Base-by-base conservation (phyloP, 2,888 invertebrate genomes). In the Sisyra nigra region DNA sequence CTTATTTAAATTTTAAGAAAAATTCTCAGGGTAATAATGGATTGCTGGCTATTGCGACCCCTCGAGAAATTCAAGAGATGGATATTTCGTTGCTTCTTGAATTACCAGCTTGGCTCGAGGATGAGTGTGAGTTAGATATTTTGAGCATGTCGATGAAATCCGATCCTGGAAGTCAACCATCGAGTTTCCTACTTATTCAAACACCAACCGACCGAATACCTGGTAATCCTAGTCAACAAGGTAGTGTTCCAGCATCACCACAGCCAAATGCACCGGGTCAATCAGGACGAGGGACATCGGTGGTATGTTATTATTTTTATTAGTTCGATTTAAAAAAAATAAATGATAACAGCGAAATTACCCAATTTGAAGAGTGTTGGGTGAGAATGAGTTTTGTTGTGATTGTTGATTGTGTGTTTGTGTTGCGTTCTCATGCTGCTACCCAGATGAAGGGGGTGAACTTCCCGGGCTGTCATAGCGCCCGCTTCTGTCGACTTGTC, bases 121-220 rank as follows among this genome's bases (percentile, higher is more conserved):
- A 97, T 63, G 92, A 96, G 63, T 93, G 92, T 58, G 96, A 97
- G 64, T 81, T 94, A 57, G 97, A 98, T 65, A 82, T 97, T 53
- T 71, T 94, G 52, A 86, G 82, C 57, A 71, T 94, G 52, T 85
- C 83, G 56, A 65, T 87, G 40, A 76, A 74, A 45, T 76, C 77
- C 49, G 85, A 85, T 57, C 77, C 78, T 38, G 87, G 86, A 50
- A 57, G 57, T 50, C 68, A 76, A 29, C 74, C 79, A 48, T 80
- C 85, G 42, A 85, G 88, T 55, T 96, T 93, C 69, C 71, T 94
- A 57, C 85, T 96, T 43, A 91, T 94, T 50, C 92, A 93, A 65
- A 74, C 76, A 49, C 51, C 61, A 3, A 58, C 61, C 45, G 76
- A 76, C 57, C 74, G 69, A 67, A 68, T 42, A 48, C 71, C 76